Evolutionary conservation across 2,113 vertebrate species (phyloP).

Genomic region (Mesitornis unicolor): DNA sequence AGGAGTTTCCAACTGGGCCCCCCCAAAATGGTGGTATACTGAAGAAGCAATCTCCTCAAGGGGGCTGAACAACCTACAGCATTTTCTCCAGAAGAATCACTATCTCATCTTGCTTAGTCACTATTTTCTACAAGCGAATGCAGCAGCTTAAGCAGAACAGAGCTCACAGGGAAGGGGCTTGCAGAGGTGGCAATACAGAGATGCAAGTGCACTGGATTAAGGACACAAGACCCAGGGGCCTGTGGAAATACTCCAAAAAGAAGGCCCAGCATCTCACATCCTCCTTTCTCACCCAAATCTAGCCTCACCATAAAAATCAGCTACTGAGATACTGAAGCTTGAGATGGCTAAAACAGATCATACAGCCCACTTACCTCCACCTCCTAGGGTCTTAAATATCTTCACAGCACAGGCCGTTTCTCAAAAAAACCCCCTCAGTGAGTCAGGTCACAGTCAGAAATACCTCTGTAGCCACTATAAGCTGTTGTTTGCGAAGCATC

Average conservation of each 20-base stretch:
- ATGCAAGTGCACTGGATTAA: neutral
- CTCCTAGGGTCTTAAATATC: neutral
- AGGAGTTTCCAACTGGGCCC: neutral
- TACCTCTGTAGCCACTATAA: neutral
- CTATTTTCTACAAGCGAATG: neutral
- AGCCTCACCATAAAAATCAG: neutral
- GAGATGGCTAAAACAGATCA: neutral
- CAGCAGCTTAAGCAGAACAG: neutral
- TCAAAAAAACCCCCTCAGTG: neutral
- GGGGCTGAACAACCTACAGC: neutral
- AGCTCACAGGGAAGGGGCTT: neutral
- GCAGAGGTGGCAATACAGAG: neutral
- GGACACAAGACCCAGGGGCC: neutral
- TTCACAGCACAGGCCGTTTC: neutral
- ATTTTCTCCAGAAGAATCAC: neutral
- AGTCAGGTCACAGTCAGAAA: neutral
- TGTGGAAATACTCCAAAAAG: neutral
- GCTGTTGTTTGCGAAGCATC: neutral
- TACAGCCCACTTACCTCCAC: neutral
- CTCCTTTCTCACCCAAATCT: neutral
- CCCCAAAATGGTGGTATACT: neutral
- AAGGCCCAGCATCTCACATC: neutral
- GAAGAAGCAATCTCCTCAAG: neutral
- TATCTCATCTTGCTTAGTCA: neutral
- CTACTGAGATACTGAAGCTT: neutral